Base-by-base conservation (phyloP, 1,140 invertebrate species). In the Cyclargus thomasi region DNA sequence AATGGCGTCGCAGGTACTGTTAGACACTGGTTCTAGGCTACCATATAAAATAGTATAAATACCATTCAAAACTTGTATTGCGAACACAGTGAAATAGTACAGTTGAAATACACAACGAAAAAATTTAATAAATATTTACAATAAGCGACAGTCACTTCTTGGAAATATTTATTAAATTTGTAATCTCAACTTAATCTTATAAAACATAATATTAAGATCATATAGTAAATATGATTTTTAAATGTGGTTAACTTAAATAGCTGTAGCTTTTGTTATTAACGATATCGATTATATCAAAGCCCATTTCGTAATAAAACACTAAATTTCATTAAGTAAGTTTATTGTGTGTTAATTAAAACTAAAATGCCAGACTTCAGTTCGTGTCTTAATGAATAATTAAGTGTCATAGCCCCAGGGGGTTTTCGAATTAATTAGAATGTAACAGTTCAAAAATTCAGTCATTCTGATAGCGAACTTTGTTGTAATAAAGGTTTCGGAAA, bases 331-430 rank as follows among this genome's bases (percentile, higher is more conserved):
- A 55, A 18, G 53, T 55, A 59, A 59, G 7, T 59, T 20, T 21
- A 59, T 59, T 59, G 18, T 59, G 55, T 59, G 55, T 59, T 59
- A 59, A 59, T 59, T 59, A 59, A 59, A 59, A 59, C 55, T 59
- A 59, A 59, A 59, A 59, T 21, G 20, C 55, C 55, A 59, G 18
- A 18, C n/a, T 55, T 55, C 55, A 59, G 55, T 59, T 59, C 17
- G 39, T 47, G 39, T 47, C 39, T 47, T 14, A 47, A 20, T 59
- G 55, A 59, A 20, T 59, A 59, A 59, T 59, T 59, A 59, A 59
- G 55, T 59, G 55, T 59, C 55, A 59, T 20, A 21, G 10, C 55
- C 18, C 55, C 17, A n/a, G 55, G 55, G 17, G 55, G 55, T 59
- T 20, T 59, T 20, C 20, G 55, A 59, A 59, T 59, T 22, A 20